These are phyloP conservation scores for Pagetopsis macropterus DNA, from an alignment of 2,797 vertebrate genomes.

Conservation along the genomic window DNA sequence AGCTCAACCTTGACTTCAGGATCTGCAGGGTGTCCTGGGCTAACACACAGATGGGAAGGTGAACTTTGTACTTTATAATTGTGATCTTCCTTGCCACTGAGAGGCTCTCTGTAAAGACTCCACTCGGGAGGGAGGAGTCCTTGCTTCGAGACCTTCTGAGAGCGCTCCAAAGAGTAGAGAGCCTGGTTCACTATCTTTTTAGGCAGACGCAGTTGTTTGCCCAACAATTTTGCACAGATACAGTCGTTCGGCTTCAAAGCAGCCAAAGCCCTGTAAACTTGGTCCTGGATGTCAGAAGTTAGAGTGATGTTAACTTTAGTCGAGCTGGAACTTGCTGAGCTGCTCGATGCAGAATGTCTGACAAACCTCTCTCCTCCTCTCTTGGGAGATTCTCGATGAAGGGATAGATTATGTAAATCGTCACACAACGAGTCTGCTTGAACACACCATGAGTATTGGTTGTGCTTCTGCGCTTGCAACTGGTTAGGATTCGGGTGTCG, in stretches of 20 bases:
- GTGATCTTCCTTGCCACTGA: slow-evolving; percentile 23
- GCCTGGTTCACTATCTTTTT: slow-evolving; percentile 88
- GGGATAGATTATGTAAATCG: slow-evolving; percentile 66
- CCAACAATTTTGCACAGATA: slow-evolving; percentile 79
- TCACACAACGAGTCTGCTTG: slow-evolving; percentile 60
- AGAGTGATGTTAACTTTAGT: slow-evolving; percentile 50
- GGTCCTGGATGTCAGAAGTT: slow-evolving; percentile 69
- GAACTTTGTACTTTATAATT: slow-evolving; percentile 11
- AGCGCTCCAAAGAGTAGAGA: slow-evolving; percentile 84
- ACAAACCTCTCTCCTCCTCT: slow-evolving; percentile 24
- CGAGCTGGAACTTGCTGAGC: slow-evolving; percentile 18
- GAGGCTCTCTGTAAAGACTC: slow-evolving; percentile 70
- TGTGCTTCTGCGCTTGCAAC: slow-evolving; percentile 38
- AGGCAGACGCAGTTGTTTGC: slow-evolving; percentile 74
- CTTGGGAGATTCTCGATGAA: slow-evolving; percentile 37
- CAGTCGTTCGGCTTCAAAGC: slow-evolving; percentile 74
- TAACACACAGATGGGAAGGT: slow-evolving; percentile 8
- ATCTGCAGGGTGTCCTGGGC: slow-evolving; percentile 16
- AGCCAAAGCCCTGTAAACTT: slow-evolving; percentile 77
- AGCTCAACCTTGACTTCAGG: slow-evolving; percentile 8
- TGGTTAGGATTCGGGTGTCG: slow-evolving; percentile 55
- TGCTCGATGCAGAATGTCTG: not conserved
- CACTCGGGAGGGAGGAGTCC: slow-evolving; percentile 84
- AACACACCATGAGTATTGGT: slow-evolving; percentile 37
- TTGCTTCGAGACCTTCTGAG: slow-evolving; percentile 74